A percentile compares a stretch with the other conserved stretches of the same genome.
Evolutionary conservation across 1,140 invertebrate species (phyloP).

Genomic region (Dolichoris vasculosae): DNA sequence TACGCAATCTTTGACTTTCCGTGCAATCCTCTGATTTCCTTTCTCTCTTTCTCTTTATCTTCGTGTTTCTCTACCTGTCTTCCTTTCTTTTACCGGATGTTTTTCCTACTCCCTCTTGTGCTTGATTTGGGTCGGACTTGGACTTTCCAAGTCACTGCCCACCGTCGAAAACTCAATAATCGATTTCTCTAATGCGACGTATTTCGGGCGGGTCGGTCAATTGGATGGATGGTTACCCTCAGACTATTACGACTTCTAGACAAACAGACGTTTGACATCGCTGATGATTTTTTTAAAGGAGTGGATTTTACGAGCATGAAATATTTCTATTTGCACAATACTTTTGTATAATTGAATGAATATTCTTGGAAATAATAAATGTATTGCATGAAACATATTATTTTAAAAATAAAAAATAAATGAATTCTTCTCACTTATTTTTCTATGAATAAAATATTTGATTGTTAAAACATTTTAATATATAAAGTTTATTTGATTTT

Average conservation of each 20-base stretch:
- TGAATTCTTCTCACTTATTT: too few species aligned
- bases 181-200: slow-evolving; percentile 30
- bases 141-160: neutral
- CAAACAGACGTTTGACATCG: slow-evolving; percentile 8
- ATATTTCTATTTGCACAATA: neutral
- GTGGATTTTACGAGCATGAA: neutral
- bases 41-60: neutral
- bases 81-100: neutral
- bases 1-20: slow-evolving; percentile 46
- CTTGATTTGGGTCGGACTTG: neutral
- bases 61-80: neutral
- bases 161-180: slow-evolving; percentile 3
- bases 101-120: neutral
- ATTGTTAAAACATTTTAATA: too few species aligned
- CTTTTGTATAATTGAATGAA: neutral
- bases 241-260: neutral
- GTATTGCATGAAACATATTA: too few species aligned
- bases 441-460: too few species aligned
- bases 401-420: too few species aligned
- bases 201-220: neutral
- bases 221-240: neutral
- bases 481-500: too few species aligned
- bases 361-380: too few species aligned
- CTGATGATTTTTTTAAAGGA: neutral
- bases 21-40: neutral